Evolutionary conservation across 1,140 invertebrate species (phyloP), one percentile per base, ranked within the genome.

Genomic region (Bombus superbus): DNA sequence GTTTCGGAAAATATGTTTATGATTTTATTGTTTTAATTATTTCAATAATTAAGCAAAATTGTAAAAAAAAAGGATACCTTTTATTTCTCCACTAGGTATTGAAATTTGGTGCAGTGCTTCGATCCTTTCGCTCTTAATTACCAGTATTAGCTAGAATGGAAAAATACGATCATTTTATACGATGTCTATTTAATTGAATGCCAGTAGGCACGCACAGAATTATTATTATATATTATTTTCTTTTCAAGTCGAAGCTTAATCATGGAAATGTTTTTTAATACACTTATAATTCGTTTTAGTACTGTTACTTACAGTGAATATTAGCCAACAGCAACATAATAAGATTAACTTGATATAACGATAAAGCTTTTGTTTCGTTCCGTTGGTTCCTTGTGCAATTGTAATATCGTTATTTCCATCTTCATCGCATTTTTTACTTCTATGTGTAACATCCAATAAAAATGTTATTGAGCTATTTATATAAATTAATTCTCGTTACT

Each of bases 81-180:
- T 79, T 40, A 32, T 88, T 88, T 92, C 47, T 57, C 91, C 86
- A 53, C 74, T 88, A 28, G 96, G 95, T 72, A 97, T 94, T 38
- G 96, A 96, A 11, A 97, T 95, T 88, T 97, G 97, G 90, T 96
- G 96, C 71, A 95, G 93, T 13, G 95, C 92, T 69, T 96, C 94
- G n/a, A 96, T 94, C 89, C 96, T 97, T 86, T 97, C 97, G 81
- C 96, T 96, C 88, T 97, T 97, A 66, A 95, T 95, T 94, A 97
- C 96, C 75, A 97, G 95, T n/a, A 96, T 95, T n/a, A 96, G 90
- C 82, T 97, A 96, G 82, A 97, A 97, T 73, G 88, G 57, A 40
- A 9, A 53, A 73, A 73, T 15, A 22, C 18, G 2, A 66, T n/a
- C 32, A 44, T 53, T 6, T 53, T 53, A 53, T 22, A 53, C 47